A percentile compares a stretch with the other conserved stretches of the same genome.
Conservation (phyloP, 2,888 invertebrate species). For the Choristoneura rosaceana region DNA sequence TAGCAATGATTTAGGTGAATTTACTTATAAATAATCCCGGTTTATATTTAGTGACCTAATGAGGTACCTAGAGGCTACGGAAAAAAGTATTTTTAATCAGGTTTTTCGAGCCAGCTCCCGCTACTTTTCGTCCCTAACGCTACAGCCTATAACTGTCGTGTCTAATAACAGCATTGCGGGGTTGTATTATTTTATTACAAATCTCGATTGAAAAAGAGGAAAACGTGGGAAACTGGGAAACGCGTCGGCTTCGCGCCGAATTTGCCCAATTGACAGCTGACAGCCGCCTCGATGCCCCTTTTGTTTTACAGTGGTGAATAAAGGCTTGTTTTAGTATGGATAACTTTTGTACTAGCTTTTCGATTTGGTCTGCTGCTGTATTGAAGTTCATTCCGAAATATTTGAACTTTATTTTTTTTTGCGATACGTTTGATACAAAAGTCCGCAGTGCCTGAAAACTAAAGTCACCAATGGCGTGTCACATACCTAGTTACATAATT, state of each 20-base stretch:
- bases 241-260: constrained; percentile 21
- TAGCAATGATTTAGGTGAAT: too few relatives aligned
- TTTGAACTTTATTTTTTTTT: neutral
- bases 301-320: constrained; percentile 29
- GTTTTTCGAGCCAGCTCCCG: constrained; percentile 11
- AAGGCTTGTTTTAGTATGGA: constrained; percentile 25
- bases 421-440: too few relatives aligned
- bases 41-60: too few relatives aligned
- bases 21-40: too few relatives aligned
- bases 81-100: too few relatives aligned
- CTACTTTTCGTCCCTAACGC: neutral
- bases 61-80: too few relatives aligned
- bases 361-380: neutral
- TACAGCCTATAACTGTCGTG: constrained; percentile 33
- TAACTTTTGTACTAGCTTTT: neutral
- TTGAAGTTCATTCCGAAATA: neutral
- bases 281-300: constrained; percentile 26
- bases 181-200: constrained; percentile 39
- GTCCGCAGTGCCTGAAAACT: too few relatives aligned
- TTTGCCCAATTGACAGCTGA: constrained; percentile 38
- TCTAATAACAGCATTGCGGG: constrained; percentile 30
- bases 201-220: constrained; percentile 30
- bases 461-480: too few relatives aligned
- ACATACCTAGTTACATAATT: too few relatives aligned
- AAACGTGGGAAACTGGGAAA: constrained; percentile 27